phyloP scores from a whole-genome alignment of 2,888 invertebrate genomes.

The Epicampocera succincta region DNA sequence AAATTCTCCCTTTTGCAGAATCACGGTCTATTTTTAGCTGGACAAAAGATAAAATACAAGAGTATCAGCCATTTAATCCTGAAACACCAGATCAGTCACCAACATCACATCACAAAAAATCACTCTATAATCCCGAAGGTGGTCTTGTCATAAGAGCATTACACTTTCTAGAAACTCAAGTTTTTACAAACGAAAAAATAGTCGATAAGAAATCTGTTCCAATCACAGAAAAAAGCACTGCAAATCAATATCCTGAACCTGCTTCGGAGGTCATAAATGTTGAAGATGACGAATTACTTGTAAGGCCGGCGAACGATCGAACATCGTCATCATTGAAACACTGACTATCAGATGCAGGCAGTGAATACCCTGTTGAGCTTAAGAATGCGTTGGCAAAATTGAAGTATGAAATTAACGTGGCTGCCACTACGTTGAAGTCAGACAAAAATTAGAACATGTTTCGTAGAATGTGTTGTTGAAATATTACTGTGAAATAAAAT shows the following conservation, averaged over 20 bases:
- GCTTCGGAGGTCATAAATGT: neutral
- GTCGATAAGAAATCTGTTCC: neutral
- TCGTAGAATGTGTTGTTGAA: constrained; percentile 4
- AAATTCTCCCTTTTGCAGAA: constrained; percentile 72
- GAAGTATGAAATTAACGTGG: constrained; percentile 72
- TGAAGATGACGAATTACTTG: constrained; percentile 8
- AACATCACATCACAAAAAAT: constrained; percentile 68
- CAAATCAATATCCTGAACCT: neutral
- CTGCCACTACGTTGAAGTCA: constrained; percentile 22
- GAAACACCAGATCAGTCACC: constrained; percentile 74
- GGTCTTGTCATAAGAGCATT: constrained; percentile 79
- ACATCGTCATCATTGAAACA: constrained; percentile 30
- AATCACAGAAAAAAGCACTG: neutral
- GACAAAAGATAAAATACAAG: constrained; percentile 75
- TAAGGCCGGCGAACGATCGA: neutral
- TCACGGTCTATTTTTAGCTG: constrained; percentile 79
- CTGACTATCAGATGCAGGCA: constrained; percentile 42
- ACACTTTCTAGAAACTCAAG: constrained; percentile 78
- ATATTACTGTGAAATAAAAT: no score
- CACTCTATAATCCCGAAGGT: constrained; percentile 76
- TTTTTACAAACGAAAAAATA: constrained; percentile 72
- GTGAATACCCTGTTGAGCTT: constrained; percentile 40
- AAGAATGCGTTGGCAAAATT: constrained; percentile 72
- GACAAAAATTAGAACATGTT: constrained; percentile 21
- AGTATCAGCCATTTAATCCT: constrained; percentile 77